These are phyloP conservation scores for Ashinkailepas kermadecensis DNA, from an alignment of 2,888 invertebrate species.

Conservation along the genomic window DNA sequence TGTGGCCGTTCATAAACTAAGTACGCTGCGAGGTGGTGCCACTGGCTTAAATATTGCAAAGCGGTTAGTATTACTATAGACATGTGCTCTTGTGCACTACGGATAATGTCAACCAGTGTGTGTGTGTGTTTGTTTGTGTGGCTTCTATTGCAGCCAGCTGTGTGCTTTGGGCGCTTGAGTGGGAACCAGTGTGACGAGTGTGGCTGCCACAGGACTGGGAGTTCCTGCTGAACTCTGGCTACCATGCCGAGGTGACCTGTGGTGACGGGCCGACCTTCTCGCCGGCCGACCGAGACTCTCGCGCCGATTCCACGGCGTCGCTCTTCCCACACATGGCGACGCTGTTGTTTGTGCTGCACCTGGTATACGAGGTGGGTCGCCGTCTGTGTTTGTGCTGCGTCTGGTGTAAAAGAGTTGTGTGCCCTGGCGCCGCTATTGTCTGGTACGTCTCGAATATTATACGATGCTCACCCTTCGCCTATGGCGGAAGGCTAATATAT, in stretches of 20 bases:
- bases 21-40: too few species aligned
- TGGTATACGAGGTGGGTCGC: slow-evolving; percentile 64
- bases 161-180: too few species aligned
- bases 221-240: slow-evolving; percentile 54
- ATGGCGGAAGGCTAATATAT: not conserved
- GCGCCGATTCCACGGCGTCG: slow-evolving; percentile 56
- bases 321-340: slow-evolving; percentile 66
- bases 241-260: slow-evolving; percentile 42
- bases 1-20: too few species aligned
- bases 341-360: slow-evolving; percentile 70
- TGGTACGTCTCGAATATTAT: not conserved
- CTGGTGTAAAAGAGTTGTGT: too few species aligned
- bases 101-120: slow-evolving; percentile 41
- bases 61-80: too few species aligned
- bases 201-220: slow-evolving; percentile 63
- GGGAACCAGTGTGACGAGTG: too few species aligned
- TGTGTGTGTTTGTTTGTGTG: slow-evolving; percentile 59
- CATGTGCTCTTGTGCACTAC: too few species aligned
- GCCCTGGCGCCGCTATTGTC: too few species aligned
- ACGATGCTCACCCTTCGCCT: too few species aligned
- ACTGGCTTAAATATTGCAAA: too few species aligned
- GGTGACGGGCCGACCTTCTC: not conserved
- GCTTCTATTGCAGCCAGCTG: too few species aligned
- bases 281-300: slow-evolving; percentile 25
- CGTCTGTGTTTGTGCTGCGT: not conserved